Evolutionary conservation across 2,888 invertebrate species (phyloP).

Genomic region (Phyto melanocephala): DNA sequence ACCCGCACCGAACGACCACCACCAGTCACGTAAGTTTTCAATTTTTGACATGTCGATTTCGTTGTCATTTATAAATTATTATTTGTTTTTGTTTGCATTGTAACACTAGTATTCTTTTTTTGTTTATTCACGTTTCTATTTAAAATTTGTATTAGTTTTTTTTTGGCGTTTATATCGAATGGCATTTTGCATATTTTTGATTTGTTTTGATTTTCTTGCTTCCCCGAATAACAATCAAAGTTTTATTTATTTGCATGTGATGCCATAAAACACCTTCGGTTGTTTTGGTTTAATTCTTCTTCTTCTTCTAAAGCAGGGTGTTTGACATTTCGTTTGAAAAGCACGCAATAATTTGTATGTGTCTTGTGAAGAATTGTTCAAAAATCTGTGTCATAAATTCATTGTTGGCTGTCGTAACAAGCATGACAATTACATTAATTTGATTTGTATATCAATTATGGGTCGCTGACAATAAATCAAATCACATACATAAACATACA

Average conservation of each 20-base stretch:
- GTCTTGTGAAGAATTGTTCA: too few relatives aligned
- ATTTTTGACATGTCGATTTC: conserved; percentile 55
- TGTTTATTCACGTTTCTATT: conserved; percentile 52
- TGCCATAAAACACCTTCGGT: conserved; percentile 64
- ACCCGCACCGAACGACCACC: conserved; percentile 16
- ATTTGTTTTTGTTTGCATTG: conserved; percentile 46
- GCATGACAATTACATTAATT: conserved; percentile 58
- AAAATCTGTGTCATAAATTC: conserved; percentile 64
- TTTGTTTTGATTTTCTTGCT: conserved; percentile 57
- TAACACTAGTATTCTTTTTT: conserved; percentile 29
- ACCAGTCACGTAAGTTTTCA: conserved; percentile 62
- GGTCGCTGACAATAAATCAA: neutral
- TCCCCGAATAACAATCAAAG: conserved; percentile 49
- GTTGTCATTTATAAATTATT: conserved; percentile 65
- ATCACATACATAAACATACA: too few relatives aligned
- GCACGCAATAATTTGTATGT: too few relatives aligned
- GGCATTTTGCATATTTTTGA: conserved; percentile 50
- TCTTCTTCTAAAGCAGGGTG: conserved; percentile 37
- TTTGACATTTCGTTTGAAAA: conserved; percentile 8
- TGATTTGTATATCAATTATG: conserved; percentile 45
- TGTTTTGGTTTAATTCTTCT: conserved; percentile 13
- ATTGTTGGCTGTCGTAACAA: conserved; percentile 53
- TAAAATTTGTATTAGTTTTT: conserved; percentile 24
- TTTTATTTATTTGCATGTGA: conserved; percentile 64
- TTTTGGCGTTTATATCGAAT: neutral